Percentiles rank a stretch among this genome's conserved stretches.
phyloP scores from a whole-genome alignment of 2,797 vertebrate genomes.

The Hippopotamyrus pictus region DNA sequence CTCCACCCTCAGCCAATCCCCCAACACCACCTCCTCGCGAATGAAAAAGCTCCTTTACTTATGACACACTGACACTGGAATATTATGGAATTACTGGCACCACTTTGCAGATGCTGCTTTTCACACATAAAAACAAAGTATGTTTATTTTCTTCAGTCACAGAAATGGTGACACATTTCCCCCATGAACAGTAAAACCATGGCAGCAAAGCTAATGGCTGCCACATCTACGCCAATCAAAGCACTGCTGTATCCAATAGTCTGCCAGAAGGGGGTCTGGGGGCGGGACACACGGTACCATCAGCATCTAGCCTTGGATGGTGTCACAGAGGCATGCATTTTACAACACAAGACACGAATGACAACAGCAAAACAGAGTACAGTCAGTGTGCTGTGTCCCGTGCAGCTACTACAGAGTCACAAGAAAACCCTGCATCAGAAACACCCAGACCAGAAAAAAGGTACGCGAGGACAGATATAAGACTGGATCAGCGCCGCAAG shows the following conservation, averaged over 20 bases:
- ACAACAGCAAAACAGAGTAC: background rate
- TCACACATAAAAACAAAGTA: background rate
- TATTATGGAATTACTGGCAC: background rate
- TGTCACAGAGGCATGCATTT: background rate
- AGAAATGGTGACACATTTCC: background rate
- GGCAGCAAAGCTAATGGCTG: background rate
- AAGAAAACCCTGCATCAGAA: background rate
- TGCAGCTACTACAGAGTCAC: background rate
- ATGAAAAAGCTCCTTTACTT: background rate
- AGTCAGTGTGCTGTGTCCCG: background rate
- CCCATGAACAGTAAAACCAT: background rate
- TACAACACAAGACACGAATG: background rate
- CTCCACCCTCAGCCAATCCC: background rate
- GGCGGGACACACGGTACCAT: background rate
- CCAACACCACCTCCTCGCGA: background rate
- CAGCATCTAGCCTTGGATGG: background rate
- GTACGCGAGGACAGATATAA: background rate
- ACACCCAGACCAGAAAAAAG: background rate
- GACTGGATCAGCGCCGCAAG: background rate
- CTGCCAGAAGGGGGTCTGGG: background rate
- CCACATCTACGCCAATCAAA: background rate
- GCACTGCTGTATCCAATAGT: background rate
- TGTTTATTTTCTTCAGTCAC: background rate
- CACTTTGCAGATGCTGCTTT: background rate
- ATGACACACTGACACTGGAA: background rate